Conservation (phyloP, 1,140 invertebrate genomes). For the Choristoneura fumiferana region DNA sequence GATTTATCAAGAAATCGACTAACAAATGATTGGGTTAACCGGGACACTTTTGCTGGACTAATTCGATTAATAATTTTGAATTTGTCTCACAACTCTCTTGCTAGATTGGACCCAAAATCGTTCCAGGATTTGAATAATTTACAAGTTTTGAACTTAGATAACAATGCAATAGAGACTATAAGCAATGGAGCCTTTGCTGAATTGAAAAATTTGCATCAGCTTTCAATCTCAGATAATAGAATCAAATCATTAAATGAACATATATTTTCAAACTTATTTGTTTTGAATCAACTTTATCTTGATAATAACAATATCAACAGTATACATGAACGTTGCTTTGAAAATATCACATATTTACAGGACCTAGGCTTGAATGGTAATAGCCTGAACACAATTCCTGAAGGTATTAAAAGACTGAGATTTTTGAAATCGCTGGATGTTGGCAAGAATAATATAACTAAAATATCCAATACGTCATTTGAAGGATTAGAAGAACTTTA, state of each 20-base stretch:
- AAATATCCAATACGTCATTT: slow-evolving; percentile 80
- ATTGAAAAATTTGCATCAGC: slow-evolving; percentile 86
- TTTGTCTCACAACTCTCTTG: slow-evolving; percentile 86
- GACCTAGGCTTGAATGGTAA: slow-evolving; percentile 91
- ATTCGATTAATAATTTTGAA: slow-evolving; percentile 87
- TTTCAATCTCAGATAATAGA: slow-evolving; percentile 87
- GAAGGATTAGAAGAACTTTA: slow-evolving; percentile 82
- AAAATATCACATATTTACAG: slow-evolving; percentile 88
- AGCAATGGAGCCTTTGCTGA: slow-evolving; percentile 86
- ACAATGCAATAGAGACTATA: slow-evolving; percentile 87
- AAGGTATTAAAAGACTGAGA: slow-evolving; percentile 82
- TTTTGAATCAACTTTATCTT: slow-evolving; percentile 86
- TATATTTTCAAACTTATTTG: slow-evolving; percentile 86
- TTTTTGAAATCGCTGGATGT: slow-evolving; percentile 88
- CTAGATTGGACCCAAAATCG: slow-evolving; percentile 84
- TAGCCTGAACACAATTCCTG: slow-evolving; percentile 84
- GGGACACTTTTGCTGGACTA: slow-evolving; percentile 88
- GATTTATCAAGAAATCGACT: slow-evolving; percentile 89
- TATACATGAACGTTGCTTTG: slow-evolving; percentile 86
- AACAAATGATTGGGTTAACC: slow-evolving; percentile 87
- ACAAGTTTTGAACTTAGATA: slow-evolving; percentile 87
- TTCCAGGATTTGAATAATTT: slow-evolving; percentile 89
- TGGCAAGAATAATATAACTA: slow-evolving; percentile 86
- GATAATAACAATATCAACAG: slow-evolving; percentile 85
- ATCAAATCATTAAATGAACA: slow-evolving; percentile 84